Conservation (phyloP, 2,888 invertebrate species). For the Hypena proboscidalis region DNA sequence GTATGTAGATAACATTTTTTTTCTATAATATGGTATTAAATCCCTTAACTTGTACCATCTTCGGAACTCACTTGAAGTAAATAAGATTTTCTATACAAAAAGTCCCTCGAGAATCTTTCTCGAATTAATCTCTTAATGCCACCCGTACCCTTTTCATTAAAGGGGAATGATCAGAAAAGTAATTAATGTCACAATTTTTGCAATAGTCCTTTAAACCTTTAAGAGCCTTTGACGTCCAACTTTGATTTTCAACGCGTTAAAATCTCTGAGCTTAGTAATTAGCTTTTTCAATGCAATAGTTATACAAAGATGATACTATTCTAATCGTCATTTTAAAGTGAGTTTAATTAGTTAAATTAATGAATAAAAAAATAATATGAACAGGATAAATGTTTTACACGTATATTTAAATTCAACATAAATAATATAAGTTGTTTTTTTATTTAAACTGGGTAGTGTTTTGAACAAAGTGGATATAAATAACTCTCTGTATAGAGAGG, state of each 20-base stretch:
- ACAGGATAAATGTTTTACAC: too few relatives aligned
- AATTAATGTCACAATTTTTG: constrained; percentile 64
- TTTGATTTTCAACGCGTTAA: constrained; percentile 26
- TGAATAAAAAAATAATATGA: too few relatives aligned
- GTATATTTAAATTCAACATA: too few relatives aligned
- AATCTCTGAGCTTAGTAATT: constrained; percentile 7
- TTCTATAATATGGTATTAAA: constrained; percentile 8
- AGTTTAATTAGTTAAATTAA: too few relatives aligned
- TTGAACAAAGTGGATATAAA: too few relatives aligned
- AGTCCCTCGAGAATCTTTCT: constrained; percentile 70
- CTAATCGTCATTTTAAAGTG: too few relatives aligned
- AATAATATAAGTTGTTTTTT: too few relatives aligned
- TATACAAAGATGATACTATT: too few relatives aligned
- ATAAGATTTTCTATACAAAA: constrained; percentile 78
- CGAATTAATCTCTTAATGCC: constrained; percentile 78
- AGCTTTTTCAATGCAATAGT: too few relatives aligned
- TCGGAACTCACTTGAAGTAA: constrained; percentile 69
- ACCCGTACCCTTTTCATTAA: constrained; percentile 68
- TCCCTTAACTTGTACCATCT: constrained; percentile 25
- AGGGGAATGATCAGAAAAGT: constrained; percentile 63
- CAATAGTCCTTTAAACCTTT: constrained; percentile 28
- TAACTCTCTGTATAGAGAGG: too few relatives aligned
- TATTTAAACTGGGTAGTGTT: too few relatives aligned
- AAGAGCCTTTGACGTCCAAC: constrained; percentile 26
- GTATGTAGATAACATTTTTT: too few relatives aligned